These are phyloP conservation scores for Drosophila tani DNA, from an alignment of 1,140 invertebrate genomes.

Conservation along the genomic window DNA sequence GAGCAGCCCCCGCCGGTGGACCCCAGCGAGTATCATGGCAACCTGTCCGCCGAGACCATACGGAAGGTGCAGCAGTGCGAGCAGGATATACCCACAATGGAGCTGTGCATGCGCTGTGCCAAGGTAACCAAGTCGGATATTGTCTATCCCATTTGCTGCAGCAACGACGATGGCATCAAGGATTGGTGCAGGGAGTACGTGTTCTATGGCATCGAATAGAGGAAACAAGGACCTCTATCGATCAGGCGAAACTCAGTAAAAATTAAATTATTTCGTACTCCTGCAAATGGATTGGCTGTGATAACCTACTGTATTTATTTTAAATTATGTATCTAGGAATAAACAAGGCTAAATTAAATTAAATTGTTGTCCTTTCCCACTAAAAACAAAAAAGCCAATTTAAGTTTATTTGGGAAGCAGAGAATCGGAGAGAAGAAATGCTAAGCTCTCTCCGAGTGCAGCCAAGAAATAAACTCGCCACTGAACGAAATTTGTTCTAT, in stretches of 20 bases:
- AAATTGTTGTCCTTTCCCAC: conserved; percentile 13
- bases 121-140: conserved; percentile 85
- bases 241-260: not conserved
- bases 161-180: conserved; percentile 83
- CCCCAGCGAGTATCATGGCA: conserved; percentile 68
- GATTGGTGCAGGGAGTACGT: conserved; percentile 85
- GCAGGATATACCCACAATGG: conserved; percentile 67
- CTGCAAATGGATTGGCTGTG: conserved; percentile 72
- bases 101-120: conserved; percentile 85
- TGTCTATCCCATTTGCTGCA: conserved; percentile 86
- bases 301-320: conserved; percentile 62
- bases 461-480: too few species aligned
- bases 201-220: conserved; percentile 52
- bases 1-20: conserved; percentile 32
- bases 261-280: conserved; percentile 32
- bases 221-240: not conserved
- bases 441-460: too few species aligned
- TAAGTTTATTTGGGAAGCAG: too few species aligned
- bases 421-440: too few species aligned
- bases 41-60: conserved; percentile 68
- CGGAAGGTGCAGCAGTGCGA: conserved; percentile 77
- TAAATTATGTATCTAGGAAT: conserved; percentile 60
- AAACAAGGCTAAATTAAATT: conserved; percentile 53
- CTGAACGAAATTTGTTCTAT: too few species aligned
- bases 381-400: too few species aligned